Percentiles rank a stretch among this genome's conserved stretches.
phyloP scores from a whole-genome alignment of 2,888 invertebrate species.

The Aphodius sticticus region DNA sequence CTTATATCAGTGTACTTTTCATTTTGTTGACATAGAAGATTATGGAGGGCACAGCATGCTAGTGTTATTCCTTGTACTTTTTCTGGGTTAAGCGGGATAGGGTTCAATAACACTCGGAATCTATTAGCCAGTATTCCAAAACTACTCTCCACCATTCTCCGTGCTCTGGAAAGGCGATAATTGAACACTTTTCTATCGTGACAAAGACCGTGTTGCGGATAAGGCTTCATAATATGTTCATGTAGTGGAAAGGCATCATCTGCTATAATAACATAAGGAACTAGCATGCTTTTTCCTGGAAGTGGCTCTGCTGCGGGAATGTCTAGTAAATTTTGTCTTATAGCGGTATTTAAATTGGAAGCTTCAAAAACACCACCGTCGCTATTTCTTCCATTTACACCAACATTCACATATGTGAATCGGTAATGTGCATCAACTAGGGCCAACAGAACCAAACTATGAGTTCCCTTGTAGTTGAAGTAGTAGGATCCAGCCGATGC shows the following conservation, averaged over 20 bases:
- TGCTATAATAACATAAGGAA: constrained; percentile 39
- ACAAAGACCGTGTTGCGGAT: constrained; percentile 43
- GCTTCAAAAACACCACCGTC: constrained; percentile 46
- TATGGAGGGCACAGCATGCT: constrained; percentile 37
- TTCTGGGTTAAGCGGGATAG: constrained; percentile 33
- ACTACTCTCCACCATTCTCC: constrained; percentile 38
- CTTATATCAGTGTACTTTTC: neutral
- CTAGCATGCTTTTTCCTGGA: constrained; percentile 35
- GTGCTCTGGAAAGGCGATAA: constrained; percentile 44
- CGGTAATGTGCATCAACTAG: constrained; percentile 40
- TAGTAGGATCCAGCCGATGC: constrained; percentile 36
- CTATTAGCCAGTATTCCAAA: constrained; percentile 39
- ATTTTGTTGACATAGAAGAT: constrained; percentile 34
- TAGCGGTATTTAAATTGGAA: constrained; percentile 38
- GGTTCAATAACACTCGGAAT: constrained; percentile 39
- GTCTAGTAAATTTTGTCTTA: constrained; percentile 42
- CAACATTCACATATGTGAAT: constrained; percentile 41
- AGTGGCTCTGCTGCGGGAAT: constrained; percentile 34
- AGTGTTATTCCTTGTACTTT: constrained; percentile 35
- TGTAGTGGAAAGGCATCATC: constrained; percentile 49
- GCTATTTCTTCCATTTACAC: constrained; percentile 42
- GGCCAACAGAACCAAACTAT: constrained; percentile 42
- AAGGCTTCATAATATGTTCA: constrained; percentile 47
- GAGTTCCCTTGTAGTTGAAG: constrained; percentile 40
- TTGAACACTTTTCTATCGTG: constrained; percentile 47